Conservation (phyloP, 2,113 vertebrate genomes). For the Ciconia stormi region DNA sequence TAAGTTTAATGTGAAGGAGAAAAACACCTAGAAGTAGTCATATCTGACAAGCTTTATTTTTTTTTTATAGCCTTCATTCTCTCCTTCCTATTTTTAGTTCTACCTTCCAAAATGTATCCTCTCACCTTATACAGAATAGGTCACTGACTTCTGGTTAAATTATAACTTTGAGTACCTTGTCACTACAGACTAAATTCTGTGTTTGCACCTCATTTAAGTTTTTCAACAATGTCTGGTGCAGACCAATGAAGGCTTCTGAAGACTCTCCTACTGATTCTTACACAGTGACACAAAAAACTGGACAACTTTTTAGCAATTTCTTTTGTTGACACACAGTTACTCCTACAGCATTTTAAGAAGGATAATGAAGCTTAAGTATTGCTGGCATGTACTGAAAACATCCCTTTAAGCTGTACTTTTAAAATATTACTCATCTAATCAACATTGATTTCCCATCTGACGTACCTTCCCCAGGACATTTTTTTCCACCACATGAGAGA, state of each 20-base stretch:
- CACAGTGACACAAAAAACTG: not conserved
- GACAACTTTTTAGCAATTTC: not conserved
- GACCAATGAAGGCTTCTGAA: not conserved
- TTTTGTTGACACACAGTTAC: not conserved
- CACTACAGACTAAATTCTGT: not conserved
- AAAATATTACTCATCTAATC: not conserved
- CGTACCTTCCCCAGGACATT: not conserved
- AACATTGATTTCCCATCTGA: not conserved
- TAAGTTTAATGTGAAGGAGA: not conserved
- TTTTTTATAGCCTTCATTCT: not conserved
- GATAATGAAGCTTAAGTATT: not conserved
- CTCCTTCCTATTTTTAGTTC: not conserved
- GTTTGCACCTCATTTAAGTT: not conserved
- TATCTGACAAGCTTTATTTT: not conserved
- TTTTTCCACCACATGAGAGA: not conserved
- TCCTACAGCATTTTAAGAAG: not conserved
- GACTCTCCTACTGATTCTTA: not conserved
- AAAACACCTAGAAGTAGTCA: not conserved
- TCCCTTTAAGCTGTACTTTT: not conserved
- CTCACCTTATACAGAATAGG: not conserved
- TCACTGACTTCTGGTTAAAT: not conserved
- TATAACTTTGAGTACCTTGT: not conserved
- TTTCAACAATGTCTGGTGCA: not conserved
- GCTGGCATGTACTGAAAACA: not conserved
- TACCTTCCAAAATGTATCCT: not conserved